phyloP scores from a whole-genome alignment of 92 coral and sea anemone species.

The Epizoanthus stellaris region DNA sequence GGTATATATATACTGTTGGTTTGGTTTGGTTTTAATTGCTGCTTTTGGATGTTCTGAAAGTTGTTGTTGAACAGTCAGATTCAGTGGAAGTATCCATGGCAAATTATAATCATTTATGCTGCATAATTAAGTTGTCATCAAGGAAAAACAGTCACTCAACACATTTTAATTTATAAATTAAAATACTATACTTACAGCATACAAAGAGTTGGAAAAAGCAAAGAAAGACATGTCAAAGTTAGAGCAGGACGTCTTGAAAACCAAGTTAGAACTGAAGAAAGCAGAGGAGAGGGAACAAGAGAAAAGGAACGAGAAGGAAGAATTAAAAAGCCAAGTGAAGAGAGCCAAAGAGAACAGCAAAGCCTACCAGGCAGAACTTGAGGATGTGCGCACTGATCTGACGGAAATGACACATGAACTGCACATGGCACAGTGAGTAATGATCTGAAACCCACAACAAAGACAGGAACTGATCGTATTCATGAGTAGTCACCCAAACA shows the following conservation, averaged over 20 bases:
- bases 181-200: background rate
- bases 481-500: background rate
- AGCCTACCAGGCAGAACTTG: conserved; percentile 70
- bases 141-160: background rate
- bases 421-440: conserved; percentile 85
- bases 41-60: background rate
- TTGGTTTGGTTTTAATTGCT: background rate
- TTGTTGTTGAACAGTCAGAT: background rate
- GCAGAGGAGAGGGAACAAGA: conserved; percentile 81
- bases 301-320: conserved; percentile 56
- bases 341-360: conserved; percentile 72
- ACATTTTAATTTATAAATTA: background rate
- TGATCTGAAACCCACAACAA: background rate
- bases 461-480: too few species aligned
- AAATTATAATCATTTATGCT: too few species aligned
- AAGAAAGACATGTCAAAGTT: conserved; percentile 66
- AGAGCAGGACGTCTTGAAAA: conserved; percentile 71
- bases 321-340: conserved; percentile 67
- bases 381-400: conserved; percentile 85
- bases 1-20: too few species aligned
- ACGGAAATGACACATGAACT: conserved; percentile 76
- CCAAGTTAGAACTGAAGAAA: conserved; percentile 70
- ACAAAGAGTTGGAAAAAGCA: conserved; percentile 55
- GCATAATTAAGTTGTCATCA: background rate
- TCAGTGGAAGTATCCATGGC: too few species aligned